Base-by-base conservation (phyloP, 2,888 invertebrate genomes). In the Neoaliturus tenellus region DNA sequence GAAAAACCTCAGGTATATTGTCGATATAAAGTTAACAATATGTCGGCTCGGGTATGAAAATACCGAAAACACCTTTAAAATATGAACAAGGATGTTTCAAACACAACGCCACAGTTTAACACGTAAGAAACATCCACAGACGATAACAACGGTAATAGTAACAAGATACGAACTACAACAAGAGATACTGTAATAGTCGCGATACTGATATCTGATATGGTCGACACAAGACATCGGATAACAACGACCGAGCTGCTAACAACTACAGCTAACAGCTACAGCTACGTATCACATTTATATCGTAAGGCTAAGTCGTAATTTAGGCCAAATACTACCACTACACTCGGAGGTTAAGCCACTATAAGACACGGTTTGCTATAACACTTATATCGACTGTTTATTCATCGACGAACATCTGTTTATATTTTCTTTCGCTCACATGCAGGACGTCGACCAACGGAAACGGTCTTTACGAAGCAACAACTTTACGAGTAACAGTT, bases 11-110 rank as follows among this genome's bases (percentile, higher is more conserved):
- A n/a, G n/a, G 39, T 75, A 75, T 75, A 75, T 75, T 75, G 48
- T 75, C 75, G 75, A 75, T 44, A 75, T 23, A 75, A 41, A 75
- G 75, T 44, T 75, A 75, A 75, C 75, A 75, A 75, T 75, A 41
- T n/a, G 41, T 41, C 23, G n/a, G 25, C 23, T 67, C 71, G 20
- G 20, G 35, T 20, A 71, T 71, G 48, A 75, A 44, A 44, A 75
- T 75, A 28, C 44, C 23, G 35, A 75, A 75, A 39, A 75, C 48
- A 44, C 23, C 28, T 75, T 75, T 44, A 69, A 75, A 75, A 75
- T 41, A 75, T 23, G 75, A 75, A 75, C 75, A 75, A 75, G 28
- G 35, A 75, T 25, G 41, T 48, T 75, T 48, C 44, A 75, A 75
- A 75, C 75, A 75, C 75, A 75, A 75, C 75, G 14, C 14, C 39